phyloP scores from a whole-genome alignment of 2,888 invertebrate genomes.

The Maniola hyperantus region DNA sequence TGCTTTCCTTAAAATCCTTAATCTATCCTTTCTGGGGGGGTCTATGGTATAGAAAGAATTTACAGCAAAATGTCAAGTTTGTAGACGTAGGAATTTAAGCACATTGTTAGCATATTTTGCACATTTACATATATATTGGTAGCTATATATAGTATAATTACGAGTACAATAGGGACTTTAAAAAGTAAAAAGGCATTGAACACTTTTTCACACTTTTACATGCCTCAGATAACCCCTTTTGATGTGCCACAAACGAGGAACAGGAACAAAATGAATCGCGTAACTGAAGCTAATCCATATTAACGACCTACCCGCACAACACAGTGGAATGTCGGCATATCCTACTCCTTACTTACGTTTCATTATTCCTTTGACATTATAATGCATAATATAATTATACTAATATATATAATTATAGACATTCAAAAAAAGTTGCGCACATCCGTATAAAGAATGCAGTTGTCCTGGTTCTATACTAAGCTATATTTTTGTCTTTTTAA shows the following conservation, averaged over 20 bases:
- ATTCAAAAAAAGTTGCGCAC: constrained; percentile 16
- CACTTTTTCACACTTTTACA: neutral
- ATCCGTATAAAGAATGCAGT: neutral
- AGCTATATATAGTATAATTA: neutral
- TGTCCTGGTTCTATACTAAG: neutral
- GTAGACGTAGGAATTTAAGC: too few relatives aligned
- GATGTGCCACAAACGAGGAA: constrained; percentile 6
- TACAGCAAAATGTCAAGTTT: too few relatives aligned
- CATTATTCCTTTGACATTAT: constrained; percentile 22
- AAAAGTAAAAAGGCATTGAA: neutral
- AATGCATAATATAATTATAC: too few relatives aligned
- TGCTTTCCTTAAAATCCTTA: too few relatives aligned
- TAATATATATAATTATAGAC: too few relatives aligned
- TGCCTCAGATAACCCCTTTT: constrained; percentile 14
- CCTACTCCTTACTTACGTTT: constrained; percentile 1
- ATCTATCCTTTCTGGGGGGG: too few relatives aligned
- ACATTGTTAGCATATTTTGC: too few relatives aligned
- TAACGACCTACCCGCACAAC: constrained; percentile 5
- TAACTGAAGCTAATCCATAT: constrained; percentile 7
- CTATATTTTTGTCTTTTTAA: neutral
- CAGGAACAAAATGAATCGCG: neutral
- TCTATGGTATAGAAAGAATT: too few relatives aligned
- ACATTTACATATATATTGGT: too few relatives aligned
- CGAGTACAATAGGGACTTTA: neutral
- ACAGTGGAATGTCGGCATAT: constrained; percentile 5